Percentiles rank a stretch among this genome's conserved stretches.
phyloP scores from a whole-genome alignment of 2,113 vertebrate genomes.

The Bos javanicus region DNA sequence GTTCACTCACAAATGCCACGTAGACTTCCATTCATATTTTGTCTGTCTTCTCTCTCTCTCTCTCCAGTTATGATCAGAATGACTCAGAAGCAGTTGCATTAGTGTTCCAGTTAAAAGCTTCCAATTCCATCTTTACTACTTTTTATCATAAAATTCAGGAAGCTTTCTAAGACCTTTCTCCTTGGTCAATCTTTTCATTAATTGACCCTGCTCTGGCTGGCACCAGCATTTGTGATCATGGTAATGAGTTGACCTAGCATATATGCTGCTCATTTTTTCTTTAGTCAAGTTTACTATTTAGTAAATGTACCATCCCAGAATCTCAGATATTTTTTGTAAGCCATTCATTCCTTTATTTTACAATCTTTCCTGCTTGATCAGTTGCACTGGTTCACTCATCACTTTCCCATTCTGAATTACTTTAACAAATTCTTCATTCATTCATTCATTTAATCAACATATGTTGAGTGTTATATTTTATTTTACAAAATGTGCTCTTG shows the following conservation, averaged over 20 bases:
- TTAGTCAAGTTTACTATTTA: neutral
- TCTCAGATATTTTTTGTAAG: neutral
- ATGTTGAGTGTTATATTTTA: neutral
- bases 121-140: neutral
- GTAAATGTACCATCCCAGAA: neutral
- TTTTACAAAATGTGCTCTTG: constrained; percentile 12
- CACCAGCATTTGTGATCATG: neutral
- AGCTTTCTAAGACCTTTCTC: neutral
- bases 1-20: neutral
- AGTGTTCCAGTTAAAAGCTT: neutral
- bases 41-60: neutral
- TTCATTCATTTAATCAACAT: neutral
- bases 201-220: neutral
- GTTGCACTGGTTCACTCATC: neutral
- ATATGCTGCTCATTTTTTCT: neutral
- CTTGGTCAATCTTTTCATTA: neutral
- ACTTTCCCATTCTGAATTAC: neutral
- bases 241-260: neutral
- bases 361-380: neutral
- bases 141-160: neutral
- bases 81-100: neutral
- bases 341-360: neutral
- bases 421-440: neutral
- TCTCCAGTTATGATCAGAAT: neutral
- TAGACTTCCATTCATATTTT: neutral